phyloP scores from a whole-genome alignment of 2,888 invertebrate species.

The Agriopis leucophaearia region DNA sequence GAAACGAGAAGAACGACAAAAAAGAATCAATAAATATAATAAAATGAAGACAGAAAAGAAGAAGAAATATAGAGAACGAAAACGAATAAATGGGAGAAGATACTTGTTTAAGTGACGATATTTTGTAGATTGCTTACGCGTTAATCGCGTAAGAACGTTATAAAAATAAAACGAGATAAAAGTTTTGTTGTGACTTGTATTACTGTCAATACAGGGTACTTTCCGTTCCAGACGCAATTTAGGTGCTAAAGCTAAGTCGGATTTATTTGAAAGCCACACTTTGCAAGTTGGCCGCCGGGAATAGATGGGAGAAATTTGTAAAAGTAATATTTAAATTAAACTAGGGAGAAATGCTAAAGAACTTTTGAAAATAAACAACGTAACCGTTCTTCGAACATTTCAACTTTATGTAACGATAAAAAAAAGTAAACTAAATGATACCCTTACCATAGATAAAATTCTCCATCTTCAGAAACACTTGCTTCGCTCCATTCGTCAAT shows the following conservation, averaged over 20 bases:
- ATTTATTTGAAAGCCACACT: conserved; percentile 33
- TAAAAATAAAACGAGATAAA: too few relatives aligned
- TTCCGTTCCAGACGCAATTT: conserved; percentile 32
- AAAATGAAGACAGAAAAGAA: too few relatives aligned
- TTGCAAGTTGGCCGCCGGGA: conserved; percentile 8
- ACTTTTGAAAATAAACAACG: background rate
- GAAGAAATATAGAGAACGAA: too few relatives aligned
- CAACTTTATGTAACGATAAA: background rate
- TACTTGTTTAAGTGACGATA: background rate
- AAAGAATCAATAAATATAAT: background rate
- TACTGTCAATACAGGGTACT: conserved; percentile 11
- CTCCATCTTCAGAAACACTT: conserved; percentile 38
- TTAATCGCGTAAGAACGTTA: too few relatives aligned
- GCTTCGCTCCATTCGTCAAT: conserved; percentile 37
- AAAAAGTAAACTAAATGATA: background rate
- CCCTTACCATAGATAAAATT: conserved; percentile 41
- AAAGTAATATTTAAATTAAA: background rate
- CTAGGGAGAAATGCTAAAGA: too few relatives aligned
- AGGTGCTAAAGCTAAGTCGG: conserved; percentile 22
- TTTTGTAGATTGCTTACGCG: background rate
- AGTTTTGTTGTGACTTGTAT: background rate
- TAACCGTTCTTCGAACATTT: too few relatives aligned
- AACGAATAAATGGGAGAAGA: background rate
- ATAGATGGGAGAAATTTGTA: background rate
- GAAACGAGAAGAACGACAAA: background rate